These are phyloP conservation scores for Dreissena rostriformis DNA, from an alignment of 1,140 invertebrate genomes.

Conservation along the genomic window DNA sequence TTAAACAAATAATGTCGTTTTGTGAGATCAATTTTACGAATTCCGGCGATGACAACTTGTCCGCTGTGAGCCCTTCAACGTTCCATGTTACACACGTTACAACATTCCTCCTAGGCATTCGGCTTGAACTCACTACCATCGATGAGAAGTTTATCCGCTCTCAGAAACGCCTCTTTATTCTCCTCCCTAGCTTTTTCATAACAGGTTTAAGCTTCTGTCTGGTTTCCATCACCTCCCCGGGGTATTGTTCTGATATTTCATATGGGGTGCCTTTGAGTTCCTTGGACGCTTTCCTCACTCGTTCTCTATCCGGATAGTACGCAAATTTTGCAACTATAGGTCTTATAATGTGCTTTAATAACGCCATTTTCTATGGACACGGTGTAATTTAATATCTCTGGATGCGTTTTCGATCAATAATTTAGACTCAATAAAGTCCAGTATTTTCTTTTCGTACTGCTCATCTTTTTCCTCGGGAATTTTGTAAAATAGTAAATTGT, in stretches of 20 bases:
- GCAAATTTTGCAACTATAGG: constrained; percentile 45
- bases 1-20: constrained; percentile 34
- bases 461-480: too few relatives aligned
- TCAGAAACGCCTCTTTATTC: constrained; percentile 16
- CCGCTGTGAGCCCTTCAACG: constrained; percentile 17
- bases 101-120: background rate
- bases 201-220: constrained; percentile 13
- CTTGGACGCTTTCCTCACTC: background rate
- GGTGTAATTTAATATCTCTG: background rate
- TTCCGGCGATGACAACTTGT: background rate
- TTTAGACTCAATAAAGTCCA: too few relatives aligned
- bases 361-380: background rate
- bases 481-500: too few relatives aligned
- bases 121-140: background rate
- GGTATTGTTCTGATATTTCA: constrained; percentile 18
- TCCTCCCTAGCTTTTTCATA: constrained; percentile 6
- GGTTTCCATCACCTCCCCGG: constrained; percentile 17
- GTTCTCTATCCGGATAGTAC: constrained; percentile 27
- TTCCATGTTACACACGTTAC: constrained; percentile 29
- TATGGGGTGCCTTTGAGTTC: constrained; percentile 1
- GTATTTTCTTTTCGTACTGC: too few relatives aligned
- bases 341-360: background rate
- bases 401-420: too few relatives aligned
- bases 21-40: constrained; percentile 5
- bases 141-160: constrained; percentile 27